Evolutionary conservation across 2,113 vertebrate species (phyloP).

Genomic region (Euleptes europaea): DNA sequence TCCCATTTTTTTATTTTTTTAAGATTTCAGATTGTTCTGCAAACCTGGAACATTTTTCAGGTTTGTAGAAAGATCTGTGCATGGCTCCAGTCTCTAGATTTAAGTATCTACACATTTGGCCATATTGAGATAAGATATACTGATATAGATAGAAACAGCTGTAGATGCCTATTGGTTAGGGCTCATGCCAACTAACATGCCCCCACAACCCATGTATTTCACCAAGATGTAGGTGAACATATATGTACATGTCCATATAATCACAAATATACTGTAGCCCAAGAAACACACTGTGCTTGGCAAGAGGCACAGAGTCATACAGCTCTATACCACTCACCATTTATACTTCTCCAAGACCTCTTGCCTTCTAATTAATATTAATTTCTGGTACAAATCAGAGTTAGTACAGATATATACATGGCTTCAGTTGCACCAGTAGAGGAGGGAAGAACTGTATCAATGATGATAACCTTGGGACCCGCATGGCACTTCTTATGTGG

Average conservation of each 20-base stretch:
- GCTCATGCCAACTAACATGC: background rate
- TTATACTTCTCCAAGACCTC: too few species aligned
- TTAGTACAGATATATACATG: background rate
- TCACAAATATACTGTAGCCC: too few species aligned
- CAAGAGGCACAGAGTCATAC: too few species aligned
- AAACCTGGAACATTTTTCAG: too few species aligned
- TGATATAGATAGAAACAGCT: background rate
- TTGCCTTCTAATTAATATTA: background rate
- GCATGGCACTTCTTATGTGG: background rate
- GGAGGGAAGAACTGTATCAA: background rate
- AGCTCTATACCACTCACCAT: too few species aligned
- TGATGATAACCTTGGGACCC: background rate
- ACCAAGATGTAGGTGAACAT: background rate
- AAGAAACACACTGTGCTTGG: too few species aligned
- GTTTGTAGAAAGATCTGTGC: too few species aligned
- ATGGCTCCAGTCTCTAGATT: too few species aligned
- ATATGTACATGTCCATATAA: background rate
- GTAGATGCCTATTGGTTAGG: background rate
- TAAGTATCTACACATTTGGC: too few species aligned
- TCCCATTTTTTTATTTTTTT: too few species aligned
- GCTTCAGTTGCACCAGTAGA: background rate
- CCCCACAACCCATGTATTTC: background rate
- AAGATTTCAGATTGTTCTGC: too few species aligned
- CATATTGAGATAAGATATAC: too few species aligned
- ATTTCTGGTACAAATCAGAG: background rate